Conservation (phyloP, 1,140 invertebrate genomes). For the Trypoxylus dichotomus region DNA sequence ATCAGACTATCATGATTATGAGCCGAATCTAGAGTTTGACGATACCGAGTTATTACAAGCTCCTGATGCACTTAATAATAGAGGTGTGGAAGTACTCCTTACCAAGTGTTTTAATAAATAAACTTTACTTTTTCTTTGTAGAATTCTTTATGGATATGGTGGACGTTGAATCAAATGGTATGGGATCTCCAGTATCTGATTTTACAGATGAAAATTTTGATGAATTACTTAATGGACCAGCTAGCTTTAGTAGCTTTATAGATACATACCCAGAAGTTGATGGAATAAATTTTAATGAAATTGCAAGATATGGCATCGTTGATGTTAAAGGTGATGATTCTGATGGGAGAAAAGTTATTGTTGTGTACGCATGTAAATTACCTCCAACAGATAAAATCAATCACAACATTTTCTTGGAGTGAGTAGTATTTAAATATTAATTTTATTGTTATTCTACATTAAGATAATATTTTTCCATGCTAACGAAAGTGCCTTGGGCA, state of each 20-base stretch:
- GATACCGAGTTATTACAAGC: conserved; percentile 82
- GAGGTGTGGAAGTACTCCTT: conserved; percentile 49
- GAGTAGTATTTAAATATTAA: conserved; percentile 39
- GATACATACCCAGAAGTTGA: conserved; percentile 55
- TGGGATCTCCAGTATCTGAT: conserved; percentile 50
- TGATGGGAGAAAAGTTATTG: conserved; percentile 89
- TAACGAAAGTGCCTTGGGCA: not conserved
- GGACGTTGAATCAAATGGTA: conserved; percentile 48
- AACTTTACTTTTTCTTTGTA: not conserved
- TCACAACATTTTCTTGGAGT: conserved; percentile 83
- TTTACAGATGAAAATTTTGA: conserved; percentile 87
- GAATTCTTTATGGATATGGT: conserved; percentile 47
- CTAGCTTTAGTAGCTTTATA: conserved; percentile 47
- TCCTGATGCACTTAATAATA: conserved; percentile 53
- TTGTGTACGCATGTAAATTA: conserved; percentile 90
- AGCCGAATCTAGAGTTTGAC: conserved; percentile 94
- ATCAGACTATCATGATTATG: conserved; percentile 90
- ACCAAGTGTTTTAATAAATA: not conserved
- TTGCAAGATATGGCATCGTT: conserved; percentile 81
- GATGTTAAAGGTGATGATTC: conserved; percentile 91
- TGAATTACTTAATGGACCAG: conserved; percentile 70
- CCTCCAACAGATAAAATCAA: conserved; percentile 85
- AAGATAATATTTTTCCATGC: not conserved
- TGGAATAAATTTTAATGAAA: conserved; percentile 71
- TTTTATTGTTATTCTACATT: too few species aligned